Percentiles rank a stretch among this genome's conserved stretches.
Evolutionary conservation across 2,797 vertebrate species (phyloP).

Genomic region (Rhynchotus rufescens): DNA sequence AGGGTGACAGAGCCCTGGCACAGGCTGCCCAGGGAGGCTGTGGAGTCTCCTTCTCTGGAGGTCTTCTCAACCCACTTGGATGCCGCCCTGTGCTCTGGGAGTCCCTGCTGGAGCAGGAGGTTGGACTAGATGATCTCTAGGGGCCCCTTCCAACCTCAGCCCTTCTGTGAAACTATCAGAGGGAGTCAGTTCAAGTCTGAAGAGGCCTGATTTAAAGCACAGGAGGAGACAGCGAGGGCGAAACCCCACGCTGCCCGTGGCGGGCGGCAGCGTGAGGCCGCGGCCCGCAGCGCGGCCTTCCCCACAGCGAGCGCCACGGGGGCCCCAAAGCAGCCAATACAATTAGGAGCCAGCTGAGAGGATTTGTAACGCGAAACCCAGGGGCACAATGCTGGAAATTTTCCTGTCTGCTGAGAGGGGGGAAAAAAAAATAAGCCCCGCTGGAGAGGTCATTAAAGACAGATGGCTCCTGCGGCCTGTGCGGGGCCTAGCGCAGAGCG

Average conservation of each 20-base stretch:
- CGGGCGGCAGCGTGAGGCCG: neutral
- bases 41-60: no score
- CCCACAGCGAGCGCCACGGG: neutral
- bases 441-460: conserved; percentile 3
- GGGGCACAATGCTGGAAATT: neutral
- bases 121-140: no score
- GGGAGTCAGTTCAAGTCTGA: neutral
- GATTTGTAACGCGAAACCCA: neutral
- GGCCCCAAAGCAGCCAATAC: conserved; percentile 22
- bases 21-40: no score
- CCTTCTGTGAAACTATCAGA: neutral
- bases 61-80: no score
- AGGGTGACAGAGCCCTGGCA: no score
- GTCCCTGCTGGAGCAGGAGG: no score
- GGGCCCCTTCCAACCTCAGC: no score
- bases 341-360: conserved; percentile 5
- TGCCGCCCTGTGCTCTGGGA: no score
- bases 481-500: rapidly evolving
- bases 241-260: neutral
- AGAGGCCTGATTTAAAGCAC: neutral
- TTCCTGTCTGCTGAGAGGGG: neutral
- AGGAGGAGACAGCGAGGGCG: neutral
- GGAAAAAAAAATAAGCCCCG: rapidly evolving
- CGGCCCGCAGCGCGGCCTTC: rapidly evolving
- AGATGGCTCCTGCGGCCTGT: neutral